Evolutionary conservation across 2,888 invertebrate species (phyloP).

Genomic region (Scaptomyza cyrtandrae): DNA sequence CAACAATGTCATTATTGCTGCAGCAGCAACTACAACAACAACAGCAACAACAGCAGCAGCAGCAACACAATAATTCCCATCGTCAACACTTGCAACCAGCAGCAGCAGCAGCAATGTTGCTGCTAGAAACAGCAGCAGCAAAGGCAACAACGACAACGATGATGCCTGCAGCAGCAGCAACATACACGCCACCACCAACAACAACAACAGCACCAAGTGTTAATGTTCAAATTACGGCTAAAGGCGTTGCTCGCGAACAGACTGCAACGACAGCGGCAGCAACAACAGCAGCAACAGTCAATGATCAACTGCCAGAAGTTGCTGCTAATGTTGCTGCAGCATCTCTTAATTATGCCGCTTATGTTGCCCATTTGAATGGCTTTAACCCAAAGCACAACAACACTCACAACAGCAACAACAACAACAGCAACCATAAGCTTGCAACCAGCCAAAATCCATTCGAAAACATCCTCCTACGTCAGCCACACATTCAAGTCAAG

Average conservation of each 20-base stretch:
- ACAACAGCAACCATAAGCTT: conserved; percentile 23
- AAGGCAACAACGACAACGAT: conserved; percentile 12
- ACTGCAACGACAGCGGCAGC: conserved; percentile 5
- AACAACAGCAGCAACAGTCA: conserved; percentile 39
- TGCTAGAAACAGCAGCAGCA: conserved; percentile 60
- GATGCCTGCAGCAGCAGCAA: conserved; percentile 23
- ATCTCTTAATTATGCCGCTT: conserved; percentile 71
- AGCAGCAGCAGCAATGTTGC: conserved; percentile 63
- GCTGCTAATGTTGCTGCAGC: conserved; percentile 31
- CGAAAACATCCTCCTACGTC: conserved; percentile 53
- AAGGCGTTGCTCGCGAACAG: conserved; percentile 72
- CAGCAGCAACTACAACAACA: conserved; percentile 51
- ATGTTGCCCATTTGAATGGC: conserved; percentile 71
- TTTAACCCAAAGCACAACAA: conserved; percentile 51
- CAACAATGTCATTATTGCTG: conserved; percentile 28
- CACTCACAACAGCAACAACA: conserved; percentile 28
- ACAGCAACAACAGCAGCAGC: conserved; percentile 45
- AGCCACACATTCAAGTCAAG: conserved; percentile 76
- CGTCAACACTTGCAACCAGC: conserved; percentile 70
- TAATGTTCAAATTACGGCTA: conserved; percentile 83
- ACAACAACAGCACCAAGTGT: conserved; percentile 73
- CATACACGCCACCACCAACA: conserved; percentile 17
- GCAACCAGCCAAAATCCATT: conserved; percentile 26
- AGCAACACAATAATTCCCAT: conserved; percentile 63
- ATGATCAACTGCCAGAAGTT: conserved; percentile 69